Evolutionary conservation across 37 sponge, comb jelly and placozoan species (phyloP).

Genomic region (Eunapius fragilis): DNA sequence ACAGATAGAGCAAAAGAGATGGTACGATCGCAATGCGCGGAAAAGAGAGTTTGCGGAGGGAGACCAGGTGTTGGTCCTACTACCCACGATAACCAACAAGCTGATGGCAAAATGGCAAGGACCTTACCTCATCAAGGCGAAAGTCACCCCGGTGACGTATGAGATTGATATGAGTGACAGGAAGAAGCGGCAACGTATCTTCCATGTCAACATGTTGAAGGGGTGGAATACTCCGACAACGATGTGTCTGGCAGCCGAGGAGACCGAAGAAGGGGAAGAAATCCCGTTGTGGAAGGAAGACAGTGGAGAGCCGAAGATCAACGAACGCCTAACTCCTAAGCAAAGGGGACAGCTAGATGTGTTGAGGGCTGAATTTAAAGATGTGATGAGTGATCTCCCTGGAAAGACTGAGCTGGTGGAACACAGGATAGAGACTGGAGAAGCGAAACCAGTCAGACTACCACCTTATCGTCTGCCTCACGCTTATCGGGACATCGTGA

Average conservation of each 20-base stretch:
- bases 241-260: not conserved
- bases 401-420: slow-evolving; percentile 23
- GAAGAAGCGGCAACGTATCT: slow-evolving; percentile 5
- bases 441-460: slow-evolving; percentile 24
- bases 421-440: slow-evolving; percentile 18
- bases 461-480: slow-evolving; percentile 44
- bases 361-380: not conserved
- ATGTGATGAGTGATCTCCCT: slow-evolving; percentile 10
- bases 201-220: slow-evolving; percentile 12
- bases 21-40: slow-evolving; percentile 33
- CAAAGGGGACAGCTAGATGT: not conserved
- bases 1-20: slow-evolving; percentile 31
- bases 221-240: too few species aligned
- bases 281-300: not conserved
- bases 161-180: slow-evolving; percentile 3
- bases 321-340: not conserved
- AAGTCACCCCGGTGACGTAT: slow-evolving; percentile 30
- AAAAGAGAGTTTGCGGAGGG: slow-evolving; percentile 26
- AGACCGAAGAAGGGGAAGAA: not conserved
- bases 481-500: slow-evolving; percentile 11
- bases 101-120: slow-evolving; percentile 51
- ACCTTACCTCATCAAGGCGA: slow-evolving; percentile 21
- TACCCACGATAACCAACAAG: slow-evolving; percentile 26
- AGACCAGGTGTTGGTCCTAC: slow-evolving; percentile 65
- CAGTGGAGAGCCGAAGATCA: not conserved